phyloP scores from a whole-genome alignment of 1,140 invertebrate species.

The Cyclargus thomasi region DNA sequence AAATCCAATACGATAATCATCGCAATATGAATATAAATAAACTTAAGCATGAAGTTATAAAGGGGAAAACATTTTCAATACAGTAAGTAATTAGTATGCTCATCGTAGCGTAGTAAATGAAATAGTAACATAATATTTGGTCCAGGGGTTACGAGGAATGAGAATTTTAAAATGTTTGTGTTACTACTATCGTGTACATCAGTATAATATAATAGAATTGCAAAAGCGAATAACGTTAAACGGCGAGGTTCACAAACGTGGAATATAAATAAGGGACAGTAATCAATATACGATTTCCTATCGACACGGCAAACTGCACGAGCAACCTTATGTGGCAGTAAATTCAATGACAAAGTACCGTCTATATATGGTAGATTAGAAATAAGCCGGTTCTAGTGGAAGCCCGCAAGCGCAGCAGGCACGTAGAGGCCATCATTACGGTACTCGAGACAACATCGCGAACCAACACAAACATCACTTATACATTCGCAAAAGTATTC shows the following conservation, averaged over 20 bases:
- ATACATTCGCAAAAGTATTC: neutral
- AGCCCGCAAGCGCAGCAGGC: slow-evolving; percentile 31
- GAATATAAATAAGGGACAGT: neutral
- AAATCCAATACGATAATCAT: neutral
- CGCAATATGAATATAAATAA: neutral
- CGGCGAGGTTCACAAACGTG: neutral
- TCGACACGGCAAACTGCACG: neutral
- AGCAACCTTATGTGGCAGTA: slow-evolving; percentile 23
- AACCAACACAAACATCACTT: slow-evolving; percentile 12
- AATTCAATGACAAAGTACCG: slow-evolving; percentile 40
- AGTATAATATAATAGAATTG: neutral
- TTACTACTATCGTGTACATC: too few relatives aligned
- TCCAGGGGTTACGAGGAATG: neutral
- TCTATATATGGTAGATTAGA: slow-evolving; percentile 49
- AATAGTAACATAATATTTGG: neutral
- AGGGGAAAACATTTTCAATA: slow-evolving; percentile 2
- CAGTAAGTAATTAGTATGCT: neutral
- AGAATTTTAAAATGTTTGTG: too few relatives aligned
- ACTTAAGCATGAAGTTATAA: neutral
- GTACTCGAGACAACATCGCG: slow-evolving; percentile 44
- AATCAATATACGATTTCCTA: slow-evolving; percentile 1
- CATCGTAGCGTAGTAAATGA: neutral
- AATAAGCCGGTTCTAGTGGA: slow-evolving; percentile 44
- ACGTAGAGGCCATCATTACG: slow-evolving; percentile 54
- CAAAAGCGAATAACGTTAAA: neutral